phyloP scores from a whole-genome alignment of 2,888 invertebrate genomes.

The Chrysolina oricalcia region DNA sequence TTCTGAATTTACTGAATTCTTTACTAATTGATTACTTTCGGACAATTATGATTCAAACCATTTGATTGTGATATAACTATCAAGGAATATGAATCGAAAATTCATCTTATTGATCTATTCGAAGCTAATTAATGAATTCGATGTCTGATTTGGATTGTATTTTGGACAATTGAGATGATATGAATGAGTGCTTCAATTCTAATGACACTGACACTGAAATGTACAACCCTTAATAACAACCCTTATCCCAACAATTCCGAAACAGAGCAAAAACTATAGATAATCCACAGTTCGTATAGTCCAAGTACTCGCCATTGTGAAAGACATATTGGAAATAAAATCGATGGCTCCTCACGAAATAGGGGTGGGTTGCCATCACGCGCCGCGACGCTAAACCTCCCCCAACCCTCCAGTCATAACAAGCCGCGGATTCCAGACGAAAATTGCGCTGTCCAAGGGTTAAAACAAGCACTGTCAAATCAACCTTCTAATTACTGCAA shows the following conservation, averaged over 20 bases:
- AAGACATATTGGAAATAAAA: slow-evolving; percentile 62
- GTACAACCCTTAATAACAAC: not conserved
- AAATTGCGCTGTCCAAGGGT: slow-evolving; percentile 30
- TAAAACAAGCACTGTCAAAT: slow-evolving; percentile 31
- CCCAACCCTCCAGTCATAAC: slow-evolving; percentile 29
- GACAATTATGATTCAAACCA: too few species aligned
- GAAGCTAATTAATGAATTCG: not conserved
- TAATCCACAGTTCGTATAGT: slow-evolving; percentile 1
- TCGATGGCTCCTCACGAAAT: slow-evolving; percentile 58
- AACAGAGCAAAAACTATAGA: not conserved
- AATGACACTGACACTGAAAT: not conserved
- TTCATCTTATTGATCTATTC: not conserved
- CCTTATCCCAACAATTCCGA: not conserved
- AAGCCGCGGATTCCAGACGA: slow-evolving; percentile 37
- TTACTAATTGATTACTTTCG: too few species aligned
- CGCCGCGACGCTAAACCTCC: slow-evolving; percentile 27
- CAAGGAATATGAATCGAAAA: too few species aligned
- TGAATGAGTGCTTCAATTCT: not conserved
- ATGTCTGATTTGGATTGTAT: too few species aligned
- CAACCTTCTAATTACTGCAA: slow-evolving; percentile 61
- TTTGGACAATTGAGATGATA: too few species aligned
- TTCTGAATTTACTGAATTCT: too few species aligned
- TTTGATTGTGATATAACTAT: too few species aligned
- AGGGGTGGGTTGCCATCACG: slow-evolving; percentile 53
- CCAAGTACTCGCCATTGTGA: slow-evolving; percentile 57